Evolutionary conservation across 2,888 invertebrate species (phyloP), one percentile per base, ranked within the genome.

Genomic region (Plagodis pulveraria): DNA sequence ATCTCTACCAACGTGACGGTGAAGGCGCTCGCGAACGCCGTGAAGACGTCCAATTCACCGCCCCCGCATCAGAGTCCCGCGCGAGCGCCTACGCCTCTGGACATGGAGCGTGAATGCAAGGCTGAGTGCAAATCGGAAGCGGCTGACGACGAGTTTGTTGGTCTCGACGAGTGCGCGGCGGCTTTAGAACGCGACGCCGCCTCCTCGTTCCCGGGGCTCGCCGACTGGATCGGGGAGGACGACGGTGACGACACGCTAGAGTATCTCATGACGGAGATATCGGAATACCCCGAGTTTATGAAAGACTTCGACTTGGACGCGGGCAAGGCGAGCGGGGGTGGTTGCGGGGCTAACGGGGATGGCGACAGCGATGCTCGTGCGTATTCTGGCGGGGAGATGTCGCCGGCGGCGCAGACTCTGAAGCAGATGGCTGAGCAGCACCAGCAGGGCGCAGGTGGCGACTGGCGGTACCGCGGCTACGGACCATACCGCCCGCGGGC

Each of bases 381-480:
- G 32, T 94, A 94, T 66, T 89, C 93, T 67, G 80, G 72, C 58
- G 95, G 94, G 0, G 97, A 97, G 83, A 93, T 97, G 84, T 97
- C 98, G 61, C 97, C 98, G 33, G 99, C 99, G 0, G 98, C 98
- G 50, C 98, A 98, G 90, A 98, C 98, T 0, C 93, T 99, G 53
- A 98, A 98, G 83, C 98, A 98, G 78, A 98, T 98, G 98, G 98
- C 98, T 42, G 98, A 98, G 83, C 98, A 98, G 85, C 98, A 98
- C 87, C 98, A 98, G 89, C 97, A 97, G 87, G 90, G 89, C 61
- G 80, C 91, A 36, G 91, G 90, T 81, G 96, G 96, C 2, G 94
- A 94, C 81, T 94, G 89, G 81, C 86, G 91, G 55, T 91, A 86
- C 93, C 95, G 91, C 47, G 85, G 83, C 86, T 95, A 85, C 93